Percentiles rank a stretch among this genome's conserved stretches.
phyloP scores from a whole-genome alignment of 2,113 vertebrate species.

The Petaurus breviceps region DNA sequence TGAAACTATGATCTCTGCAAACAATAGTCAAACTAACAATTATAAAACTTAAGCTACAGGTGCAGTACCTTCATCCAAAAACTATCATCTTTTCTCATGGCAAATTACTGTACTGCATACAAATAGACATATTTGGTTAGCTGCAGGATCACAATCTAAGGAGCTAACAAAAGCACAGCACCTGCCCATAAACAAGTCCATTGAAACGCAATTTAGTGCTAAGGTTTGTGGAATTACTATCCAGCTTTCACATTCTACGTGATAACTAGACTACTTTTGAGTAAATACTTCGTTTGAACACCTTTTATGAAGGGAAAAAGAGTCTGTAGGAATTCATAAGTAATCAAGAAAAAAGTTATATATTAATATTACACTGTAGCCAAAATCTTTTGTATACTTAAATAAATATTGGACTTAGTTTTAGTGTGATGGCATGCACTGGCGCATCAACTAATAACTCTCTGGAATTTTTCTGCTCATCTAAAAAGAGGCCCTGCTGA shows the following conservation, averaged over 20 bases:
- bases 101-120: conserved; percentile 78
- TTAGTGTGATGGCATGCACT: conserved; percentile 82
- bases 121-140: conserved; percentile 79
- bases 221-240: conserved; percentile 50
- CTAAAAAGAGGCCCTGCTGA: conserved; percentile 87
- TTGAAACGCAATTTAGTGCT: conserved; percentile 77
- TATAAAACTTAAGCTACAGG: conserved; percentile 80
- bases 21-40: conserved; percentile 83
- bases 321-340: conserved; percentile 56
- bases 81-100: conserved; percentile 67
- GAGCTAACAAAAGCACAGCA: conserved; percentile 72
- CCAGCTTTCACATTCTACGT: conserved; percentile 63
- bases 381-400: conserved; percentile 52
- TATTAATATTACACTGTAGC: conserved; percentile 64
- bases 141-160: conserved; percentile 82
- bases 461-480: conserved; percentile 83
- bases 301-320: conserved; percentile 62
- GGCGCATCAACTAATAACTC: conserved; percentile 86
- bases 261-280: conserved; percentile 54
- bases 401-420: conserved; percentile 76
- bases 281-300: conserved; percentile 50
- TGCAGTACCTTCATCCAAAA: conserved; percentile 84
- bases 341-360: conserved; percentile 68
- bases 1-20: conserved; percentile 81
- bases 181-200: conserved; percentile 79